A percentile compares a stretch with the other conserved stretches of the same genome.
Evolutionary conservation across 2,888 invertebrate genomes (phyloP).

Genomic region (Leptogaster cylindrica): DNA sequence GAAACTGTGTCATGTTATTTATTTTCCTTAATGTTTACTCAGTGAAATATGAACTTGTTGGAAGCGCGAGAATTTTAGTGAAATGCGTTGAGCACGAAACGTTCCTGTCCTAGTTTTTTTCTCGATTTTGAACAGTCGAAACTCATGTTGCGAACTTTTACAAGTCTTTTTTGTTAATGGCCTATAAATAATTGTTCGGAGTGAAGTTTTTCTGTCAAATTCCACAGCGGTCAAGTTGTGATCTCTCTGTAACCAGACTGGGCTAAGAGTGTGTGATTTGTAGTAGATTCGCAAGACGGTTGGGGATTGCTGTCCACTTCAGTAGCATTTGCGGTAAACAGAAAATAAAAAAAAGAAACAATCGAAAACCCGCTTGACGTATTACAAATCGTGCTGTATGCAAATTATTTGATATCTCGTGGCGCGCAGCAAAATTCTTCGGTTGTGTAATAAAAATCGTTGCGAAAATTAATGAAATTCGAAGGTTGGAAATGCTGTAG

Average conservation of each 20-base stretch:
- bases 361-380: slow-evolving; percentile 31
- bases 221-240: neutral
- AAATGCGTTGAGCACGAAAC: neutral
- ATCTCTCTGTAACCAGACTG: neutral
- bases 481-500: slow-evolving; percentile 4
- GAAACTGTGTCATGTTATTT: neutral
- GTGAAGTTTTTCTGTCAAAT: neutral
- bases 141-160: neutral
- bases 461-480: slow-evolving; percentile 17
- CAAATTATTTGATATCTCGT: slow-evolving; percentile 21
- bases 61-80: too few relatives aligned
- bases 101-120: neutral
- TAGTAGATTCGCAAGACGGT: slow-evolving; percentile 10
- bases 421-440: slow-evolving; percentile 2
- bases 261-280: neutral
- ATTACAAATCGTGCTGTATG: slow-evolving; percentile 36
- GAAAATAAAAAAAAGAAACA: slow-evolving; percentile 15
- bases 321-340: slow-evolving; percentile 27
- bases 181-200: neutral
- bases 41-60: slow-evolving; percentile 16
- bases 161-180: neutral
- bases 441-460: slow-evolving; percentile 26
- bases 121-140: neutral
- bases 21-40: neutral
- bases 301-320: neutral